Evolutionary conservation across 2,888 invertebrate species (phyloP), one percentile per base, ranked within the genome.

Genomic region (Herminia tarsipennalis): DNA sequence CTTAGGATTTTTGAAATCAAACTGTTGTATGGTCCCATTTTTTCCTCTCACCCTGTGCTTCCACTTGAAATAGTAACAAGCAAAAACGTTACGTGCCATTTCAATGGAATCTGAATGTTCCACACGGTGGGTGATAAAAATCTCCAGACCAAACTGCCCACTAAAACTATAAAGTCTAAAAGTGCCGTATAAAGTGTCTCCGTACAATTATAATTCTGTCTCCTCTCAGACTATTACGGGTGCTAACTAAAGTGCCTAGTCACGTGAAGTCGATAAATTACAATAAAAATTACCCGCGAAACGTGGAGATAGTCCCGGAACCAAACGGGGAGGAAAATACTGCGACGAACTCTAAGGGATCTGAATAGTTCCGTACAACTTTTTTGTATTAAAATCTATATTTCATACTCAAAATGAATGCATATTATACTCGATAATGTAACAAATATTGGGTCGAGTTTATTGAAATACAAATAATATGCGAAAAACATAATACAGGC

Each of bases 231-330:
- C 76, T 72, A 77, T 81, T 78, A 76, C 56, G 61, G 68, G 68
- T 67, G 44, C 68, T 66, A 73, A 65, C 68, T 70, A 73, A 80
- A 78, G 76, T 78, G 88, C 83, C 81, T 77, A 81, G 88, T 89
- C 89, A 89, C 89, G 89, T 73, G 74, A 74, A 69, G 62, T 73
- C 88, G 65, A 88, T 89, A 90, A 89, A 89, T 90, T 86, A 88
- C 78, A 79, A 85, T 83, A 85, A 87, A 86, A 87, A 81, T 75
- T 82, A 80, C 81, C 79, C 78, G 66, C 68, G 58, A 72, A 78
- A 73, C 73, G 68, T 72, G 76, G 68, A 74, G 71, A 75, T 71
- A 69, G 67, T 57, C 48, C 51, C 36, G 56, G 53, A 57, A 52
- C 60, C 54, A 54, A 62, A 51, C 46, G 22, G 45, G 45, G 30